Evolutionary conservation across 2,113 vertebrate genomes (phyloP).

Genomic region (Leucopsar rothschildi): DNA sequence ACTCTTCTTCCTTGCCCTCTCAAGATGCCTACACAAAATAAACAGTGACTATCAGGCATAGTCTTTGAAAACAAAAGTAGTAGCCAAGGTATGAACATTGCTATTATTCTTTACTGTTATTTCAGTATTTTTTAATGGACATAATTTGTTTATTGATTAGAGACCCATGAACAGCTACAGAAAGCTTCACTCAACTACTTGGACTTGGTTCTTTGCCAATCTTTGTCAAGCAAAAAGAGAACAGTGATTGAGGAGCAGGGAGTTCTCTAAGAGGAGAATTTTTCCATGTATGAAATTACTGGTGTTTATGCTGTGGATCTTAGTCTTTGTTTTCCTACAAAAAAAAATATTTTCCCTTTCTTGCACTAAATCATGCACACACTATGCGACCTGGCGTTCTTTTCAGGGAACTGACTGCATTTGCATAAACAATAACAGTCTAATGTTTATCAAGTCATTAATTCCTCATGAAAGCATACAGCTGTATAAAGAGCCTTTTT

Average conservation of each 20-base stretch:
- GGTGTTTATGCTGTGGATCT: background rate
- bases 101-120: background rate
- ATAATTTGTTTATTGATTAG: background rate
- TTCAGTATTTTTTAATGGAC: background rate
- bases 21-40: background rate
- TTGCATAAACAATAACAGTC: constrained; percentile 53
- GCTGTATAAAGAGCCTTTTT: constrained; percentile 1
- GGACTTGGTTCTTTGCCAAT: background rate
- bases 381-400: background rate
- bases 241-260: background rate
- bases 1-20: background rate
- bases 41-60: background rate
- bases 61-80: background rate
- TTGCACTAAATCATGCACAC: background rate
- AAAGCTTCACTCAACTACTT: background rate
- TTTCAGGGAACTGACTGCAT: constrained; percentile 22
- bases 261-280: background rate
- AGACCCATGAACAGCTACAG: background rate
- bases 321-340: background rate
- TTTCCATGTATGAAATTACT: background rate
- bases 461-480: constrained; percentile 44
- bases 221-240: background rate
- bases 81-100: background rate
- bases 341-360: background rate
- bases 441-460: constrained; percentile 46